These are phyloP conservation scores for Ochropleura plecta DNA, from an alignment of 2,888 invertebrate species.

Conservation along the genomic window DNA sequence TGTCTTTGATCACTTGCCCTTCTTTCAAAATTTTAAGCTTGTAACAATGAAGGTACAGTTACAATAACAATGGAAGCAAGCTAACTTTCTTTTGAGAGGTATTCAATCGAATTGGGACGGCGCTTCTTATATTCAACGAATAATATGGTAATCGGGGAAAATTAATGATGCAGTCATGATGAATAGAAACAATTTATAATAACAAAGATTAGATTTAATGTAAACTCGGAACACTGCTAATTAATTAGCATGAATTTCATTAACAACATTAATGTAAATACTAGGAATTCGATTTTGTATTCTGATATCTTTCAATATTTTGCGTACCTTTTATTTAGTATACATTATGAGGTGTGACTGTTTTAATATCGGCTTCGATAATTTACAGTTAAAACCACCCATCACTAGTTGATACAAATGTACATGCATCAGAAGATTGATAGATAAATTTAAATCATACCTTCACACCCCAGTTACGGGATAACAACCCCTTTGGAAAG, in stretches of 20 bases:
- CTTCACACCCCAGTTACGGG: background rate
- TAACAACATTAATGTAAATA: background rate
- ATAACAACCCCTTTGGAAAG: background rate
- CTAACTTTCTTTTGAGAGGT: constrained; percentile 62
- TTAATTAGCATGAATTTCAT: constrained; percentile 29
- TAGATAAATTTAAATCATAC: background rate
- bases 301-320: constrained; percentile 1
- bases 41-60: constrained; percentile 68
- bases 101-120: constrained; percentile 58
- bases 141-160: constrained; percentile 37
- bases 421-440: too few relatives aligned
- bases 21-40: constrained; percentile 70
- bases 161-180: constrained; percentile 33
- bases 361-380: background rate
- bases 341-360: background rate
- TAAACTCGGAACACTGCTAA: constrained; percentile 33
- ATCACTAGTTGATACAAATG: background rate
- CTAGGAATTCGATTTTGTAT: constrained; percentile 4
- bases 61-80: constrained; percentile 62
- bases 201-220: constrained; percentile 35
- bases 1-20: constrained; percentile 82
- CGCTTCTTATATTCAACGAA: constrained; percentile 40
- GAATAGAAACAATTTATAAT: constrained; percentile 25
- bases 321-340: background rate
- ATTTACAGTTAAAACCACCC: background rate